Conservation (phyloP, 1,140 invertebrate species). For the Diorhabda carinulata region DNA sequence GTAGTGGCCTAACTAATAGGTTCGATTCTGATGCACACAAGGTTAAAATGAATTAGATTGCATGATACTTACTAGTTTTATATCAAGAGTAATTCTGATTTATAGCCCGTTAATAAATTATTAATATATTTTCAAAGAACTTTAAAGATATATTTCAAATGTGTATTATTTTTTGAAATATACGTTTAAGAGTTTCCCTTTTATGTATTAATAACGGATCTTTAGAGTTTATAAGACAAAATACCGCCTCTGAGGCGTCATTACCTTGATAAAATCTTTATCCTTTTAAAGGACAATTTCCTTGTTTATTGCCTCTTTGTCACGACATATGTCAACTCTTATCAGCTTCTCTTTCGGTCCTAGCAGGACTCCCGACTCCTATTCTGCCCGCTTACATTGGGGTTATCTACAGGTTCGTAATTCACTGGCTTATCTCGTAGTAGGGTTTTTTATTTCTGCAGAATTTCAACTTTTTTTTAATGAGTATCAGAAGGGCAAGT, state of each 20-base stretch:
- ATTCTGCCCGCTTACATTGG: background rate
- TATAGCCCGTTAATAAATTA: too few relatives aligned
- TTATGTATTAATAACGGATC: background rate
- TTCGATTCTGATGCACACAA: too few relatives aligned
- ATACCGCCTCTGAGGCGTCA: conserved; percentile 8
- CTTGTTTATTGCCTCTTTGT: conserved; percentile 26
- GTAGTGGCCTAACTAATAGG: too few relatives aligned
- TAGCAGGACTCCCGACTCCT: background rate
- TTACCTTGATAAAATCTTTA: conserved; percentile 18
- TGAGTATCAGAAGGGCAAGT: background rate
- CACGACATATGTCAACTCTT: conserved; percentile 25
- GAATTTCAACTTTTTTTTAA: conserved; percentile 7
- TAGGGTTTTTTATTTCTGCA: background rate
- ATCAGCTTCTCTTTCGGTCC: conserved; percentile 7
- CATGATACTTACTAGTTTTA: too few relatives aligned
- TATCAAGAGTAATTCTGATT: too few relatives aligned
- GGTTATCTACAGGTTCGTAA: conserved; percentile 2
- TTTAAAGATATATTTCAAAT: too few relatives aligned
- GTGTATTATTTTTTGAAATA: too few relatives aligned
- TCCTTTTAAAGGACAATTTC: conserved; percentile 13
- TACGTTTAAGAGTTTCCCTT: too few relatives aligned
- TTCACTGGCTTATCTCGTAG: background rate
- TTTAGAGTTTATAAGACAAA: background rate
- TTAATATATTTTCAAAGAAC: too few relatives aligned
- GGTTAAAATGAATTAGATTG: too few relatives aligned